Evolutionary conservation across 2,888 invertebrate species (phyloP), one percentile per base, ranked within the genome.

Genomic region (Euproctis similis): DNA sequence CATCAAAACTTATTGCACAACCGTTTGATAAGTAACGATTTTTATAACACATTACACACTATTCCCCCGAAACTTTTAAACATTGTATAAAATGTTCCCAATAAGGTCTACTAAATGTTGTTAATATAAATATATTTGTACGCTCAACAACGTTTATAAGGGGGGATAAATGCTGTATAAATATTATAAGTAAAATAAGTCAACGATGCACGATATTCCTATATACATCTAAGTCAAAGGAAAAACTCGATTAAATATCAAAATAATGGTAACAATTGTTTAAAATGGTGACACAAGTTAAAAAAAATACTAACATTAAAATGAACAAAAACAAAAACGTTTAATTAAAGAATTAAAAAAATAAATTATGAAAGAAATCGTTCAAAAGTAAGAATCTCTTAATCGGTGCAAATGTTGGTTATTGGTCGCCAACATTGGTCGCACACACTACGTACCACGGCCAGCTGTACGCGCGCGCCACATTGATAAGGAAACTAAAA

Each of bases 191-290:
- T 45, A 41, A 57, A 53, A 53, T 45, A 41, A 57, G 52, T 52
- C 43, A 51, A 53, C 50, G 60, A 56, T 54, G 48, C 42, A 52
- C 44, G 47, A 44, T 53, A 53, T 44, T 52, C 44, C 41, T 46
- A 32, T 45, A 24, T 30, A 38, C 31, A n/a, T n/a, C n/a, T n/a
- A n/a, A n/a, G n/a, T n/a, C 36, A 28, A 38, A 43, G 30, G 36
- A 14, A 21, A 21, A 57, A 61, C 52, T 53, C 47, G 61, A 54
- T 53, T 48, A 55, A 55, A 64, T 59, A 66, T 54, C 49, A 59
- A 61, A 66, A 42, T 39, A 50, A 70, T 75, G 75, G 78, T 80
- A 78, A 80, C 77, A 64, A 65, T 11, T 65, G 60, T 63, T 64
- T 74, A 60, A 71, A 67, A 66, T 69, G 68, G 68, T 74, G 69